Evolutionary conservation across 2,888 invertebrate species (phyloP), one percentile per base, ranked within the genome.

Genomic region (Bombylius major): DNA sequence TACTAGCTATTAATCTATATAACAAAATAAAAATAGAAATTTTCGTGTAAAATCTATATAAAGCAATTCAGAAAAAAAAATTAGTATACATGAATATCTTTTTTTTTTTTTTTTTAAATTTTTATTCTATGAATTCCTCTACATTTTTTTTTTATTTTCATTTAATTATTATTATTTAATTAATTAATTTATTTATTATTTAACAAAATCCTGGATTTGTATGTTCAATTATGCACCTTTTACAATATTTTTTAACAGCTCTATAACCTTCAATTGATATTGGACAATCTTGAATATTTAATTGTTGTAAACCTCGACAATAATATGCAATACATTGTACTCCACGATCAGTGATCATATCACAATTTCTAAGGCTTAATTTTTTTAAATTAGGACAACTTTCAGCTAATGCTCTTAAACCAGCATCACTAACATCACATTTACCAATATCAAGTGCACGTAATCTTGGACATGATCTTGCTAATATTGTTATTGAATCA

Each of bases 271-370:
- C 84, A 49, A 90, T 76, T 5, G 93, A 89, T 63, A 95, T 87
- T 58, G 90, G 88, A 59, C 94, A 94, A 71, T 94, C 94, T 67
- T 94, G 93, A 60, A 95, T 93, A 70, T 94, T 94, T 11, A 95
- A 78, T 69, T 94, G 94, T 56, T 91, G 90, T 46, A 95, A 76
- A 0, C 91, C 91, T 47, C 91, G 79, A 66, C 93, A 93, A 70
- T 90, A 90, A 70, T 92, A 91, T 0, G 94, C 92, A 9, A 95
- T 82, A 54, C 87, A 85, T 71, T 91, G 89, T 44, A 90, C 81
- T 0, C 95, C 95, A 55, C 87, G 81, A 70, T 95, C 94, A 4
- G 92, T 92, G 39, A 95, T 82, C 65, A 91, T 81, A 76, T 94
- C 93, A 76, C 95, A 95, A 65, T 90, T 91, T 66, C 92, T 83